These are phyloP conservation scores for Neotoma lepida DNA, from an alignment of 2,113 vertebrate species.

Conservation along the genomic window DNA sequence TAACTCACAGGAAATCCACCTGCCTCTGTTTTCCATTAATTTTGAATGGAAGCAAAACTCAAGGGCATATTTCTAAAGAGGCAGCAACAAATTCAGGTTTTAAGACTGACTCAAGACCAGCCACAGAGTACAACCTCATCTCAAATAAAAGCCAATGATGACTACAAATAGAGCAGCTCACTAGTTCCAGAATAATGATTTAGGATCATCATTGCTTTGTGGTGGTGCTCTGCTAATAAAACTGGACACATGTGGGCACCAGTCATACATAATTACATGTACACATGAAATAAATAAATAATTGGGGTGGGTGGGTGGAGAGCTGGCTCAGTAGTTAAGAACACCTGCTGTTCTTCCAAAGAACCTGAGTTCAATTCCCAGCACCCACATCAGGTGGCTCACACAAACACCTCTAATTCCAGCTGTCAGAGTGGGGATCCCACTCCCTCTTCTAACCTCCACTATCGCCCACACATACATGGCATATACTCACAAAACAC, in stretches of 20 bases:
- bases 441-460: not conserved
- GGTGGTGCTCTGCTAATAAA: conserved; percentile 33
- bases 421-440: not conserved
- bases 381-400: not conserved
- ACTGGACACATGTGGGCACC: not conserved
- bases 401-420: not conserved
- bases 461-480: not conserved
- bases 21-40: not conserved
- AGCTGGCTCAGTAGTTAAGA: not conserved
- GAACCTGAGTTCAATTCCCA: not conserved
- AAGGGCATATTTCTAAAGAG: conserved; percentile 30
- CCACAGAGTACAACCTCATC: not conserved
- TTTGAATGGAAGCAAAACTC: conserved; percentile 5
- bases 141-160: not conserved
- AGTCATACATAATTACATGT: not conserved
- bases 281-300: not conserved
- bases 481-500: not conserved
- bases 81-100: not conserved
- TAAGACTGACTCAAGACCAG: not conserved
- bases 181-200: not conserved
- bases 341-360: not conserved
- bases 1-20: not conserved
- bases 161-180: not conserved
- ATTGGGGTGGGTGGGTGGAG: not conserved
- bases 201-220: not conserved